Percentiles rank a stretch among this genome's conserved stretches.
Conservation (phyloP, 1,140 invertebrate species). For the Meloidogyne floridensis region DNA sequence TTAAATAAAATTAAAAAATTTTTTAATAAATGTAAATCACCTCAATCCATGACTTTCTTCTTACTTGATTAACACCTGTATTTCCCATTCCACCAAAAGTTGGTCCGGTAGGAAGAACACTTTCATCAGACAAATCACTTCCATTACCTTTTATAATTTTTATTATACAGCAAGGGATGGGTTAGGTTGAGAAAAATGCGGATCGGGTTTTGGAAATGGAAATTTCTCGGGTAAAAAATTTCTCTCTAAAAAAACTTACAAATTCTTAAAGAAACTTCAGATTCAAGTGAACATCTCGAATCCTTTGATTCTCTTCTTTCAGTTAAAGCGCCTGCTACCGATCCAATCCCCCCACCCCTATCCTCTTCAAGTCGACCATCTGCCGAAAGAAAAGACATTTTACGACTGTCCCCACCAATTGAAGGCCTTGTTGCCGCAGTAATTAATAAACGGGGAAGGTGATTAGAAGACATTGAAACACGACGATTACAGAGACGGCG, state of each 20-base stretch:
- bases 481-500: constrained; percentile 55
- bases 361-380: constrained; percentile 61
- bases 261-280: constrained; percentile 61
- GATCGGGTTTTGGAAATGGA: too few species aligned
- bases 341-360: constrained; percentile 11
- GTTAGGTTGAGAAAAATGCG: too few species aligned
- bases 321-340: neutral
- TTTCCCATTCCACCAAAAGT: constrained; percentile 15
- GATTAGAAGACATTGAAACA: constrained; percentile 58
- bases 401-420: constrained; percentile 52
- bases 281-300: constrained; percentile 55
- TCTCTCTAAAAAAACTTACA: constrained; percentile 3
- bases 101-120: constrained; percentile 29
- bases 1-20: neutral
- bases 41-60: constrained; percentile 64
- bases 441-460: constrained; percentile 61
- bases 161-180: neutral
- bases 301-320: constrained; percentile 60
- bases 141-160: constrained; percentile 48
- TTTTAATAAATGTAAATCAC: neutral
- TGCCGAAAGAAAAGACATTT: constrained; percentile 65
- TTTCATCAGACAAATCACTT: constrained; percentile 63
- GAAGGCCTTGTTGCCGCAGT: constrained; percentile 63
- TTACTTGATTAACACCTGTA: constrained; percentile 8
- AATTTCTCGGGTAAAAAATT: neutral